These are phyloP conservation scores for Rhincodon typus DNA, from an alignment of 2,797 vertebrate genomes.

Conservation along the genomic window DNA sequence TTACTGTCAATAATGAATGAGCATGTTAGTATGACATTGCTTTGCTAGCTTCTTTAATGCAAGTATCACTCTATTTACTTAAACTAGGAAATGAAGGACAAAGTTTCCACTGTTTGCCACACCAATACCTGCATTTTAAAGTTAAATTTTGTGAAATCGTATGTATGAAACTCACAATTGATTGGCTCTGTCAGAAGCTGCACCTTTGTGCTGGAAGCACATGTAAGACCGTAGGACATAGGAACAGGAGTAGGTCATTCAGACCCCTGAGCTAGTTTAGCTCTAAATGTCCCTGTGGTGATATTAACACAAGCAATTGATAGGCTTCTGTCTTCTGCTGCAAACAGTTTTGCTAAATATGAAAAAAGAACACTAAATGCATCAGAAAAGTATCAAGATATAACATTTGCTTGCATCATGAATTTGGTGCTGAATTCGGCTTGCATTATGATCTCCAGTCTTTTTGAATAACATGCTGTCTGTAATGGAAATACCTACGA, in stretches of 20 bases:
- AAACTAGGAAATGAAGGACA: background rate
- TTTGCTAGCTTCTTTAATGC: background rate
- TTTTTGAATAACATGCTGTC: background rate
- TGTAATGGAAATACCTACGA: background rate
- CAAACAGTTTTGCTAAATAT: background rate
- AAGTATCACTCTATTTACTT: background rate
- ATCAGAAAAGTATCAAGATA: background rate
- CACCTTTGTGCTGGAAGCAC: background rate
- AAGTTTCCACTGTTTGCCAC: background rate
- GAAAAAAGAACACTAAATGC: background rate
- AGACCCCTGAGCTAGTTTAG: no score
- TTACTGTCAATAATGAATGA: background rate
- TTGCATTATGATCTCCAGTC: background rate
- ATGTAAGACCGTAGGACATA: no score
- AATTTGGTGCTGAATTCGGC: background rate
- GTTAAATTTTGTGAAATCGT: background rate
- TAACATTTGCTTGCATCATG: background rate
- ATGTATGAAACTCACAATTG: background rate
- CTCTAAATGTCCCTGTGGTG: background rate
- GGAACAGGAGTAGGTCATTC: no score
- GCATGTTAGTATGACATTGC: background rate
- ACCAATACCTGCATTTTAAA: background rate
- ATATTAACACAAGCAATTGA: background rate
- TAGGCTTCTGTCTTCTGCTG: background rate
- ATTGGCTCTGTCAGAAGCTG: no score